These are phyloP conservation scores for Nerophis lumbriciformis DNA, from an alignment of 2,113 vertebrate species.

Conservation along the genomic window DNA sequence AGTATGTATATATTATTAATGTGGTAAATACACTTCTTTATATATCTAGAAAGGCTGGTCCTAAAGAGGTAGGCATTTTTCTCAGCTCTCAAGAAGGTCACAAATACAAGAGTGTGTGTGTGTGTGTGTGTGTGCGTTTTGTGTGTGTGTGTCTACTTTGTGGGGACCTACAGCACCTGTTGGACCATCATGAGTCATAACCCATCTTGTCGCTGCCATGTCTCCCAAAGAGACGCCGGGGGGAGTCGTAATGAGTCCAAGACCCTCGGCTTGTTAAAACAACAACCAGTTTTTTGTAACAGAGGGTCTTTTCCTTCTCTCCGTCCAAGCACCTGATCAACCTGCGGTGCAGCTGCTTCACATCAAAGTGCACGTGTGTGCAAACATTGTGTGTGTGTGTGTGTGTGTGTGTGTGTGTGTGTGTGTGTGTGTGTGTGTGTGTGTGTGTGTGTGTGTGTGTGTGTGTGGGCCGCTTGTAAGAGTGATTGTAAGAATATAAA, in stretches of 20 bases:
- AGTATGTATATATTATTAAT: too few species aligned
- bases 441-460: too few species aligned
- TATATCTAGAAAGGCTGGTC: too few species aligned
- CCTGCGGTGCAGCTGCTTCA: constrained; percentile 54
- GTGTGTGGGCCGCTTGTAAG: too few species aligned
- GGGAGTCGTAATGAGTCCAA: constrained; percentile 40
- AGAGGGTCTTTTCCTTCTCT: constrained; percentile 23
- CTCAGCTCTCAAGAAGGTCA: too few species aligned
- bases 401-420: constrained; percentile 13
- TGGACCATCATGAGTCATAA: constrained; percentile 37
- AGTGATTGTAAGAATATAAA: too few species aligned
- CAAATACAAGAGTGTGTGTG: neutral
- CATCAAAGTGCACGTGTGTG: constrained; percentile 56
- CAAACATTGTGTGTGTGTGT: neutral
- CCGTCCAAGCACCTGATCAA: constrained; percentile 59
- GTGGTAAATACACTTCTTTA: too few species aligned
- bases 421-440: neutral
- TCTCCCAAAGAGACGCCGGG: constrained; percentile 1
- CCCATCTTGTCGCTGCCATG: constrained; percentile 28
- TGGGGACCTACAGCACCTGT: constrained; percentile 55
- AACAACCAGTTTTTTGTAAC: constrained; percentile 38
- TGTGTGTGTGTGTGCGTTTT: constrained; percentile 15
- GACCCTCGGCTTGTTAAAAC: constrained; percentile 42
- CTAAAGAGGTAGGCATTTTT: neutral
- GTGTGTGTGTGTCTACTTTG: constrained; percentile 13